Conservation (phyloP, 2,797 vertebrate species). For the Emys orbicularis region DNA sequence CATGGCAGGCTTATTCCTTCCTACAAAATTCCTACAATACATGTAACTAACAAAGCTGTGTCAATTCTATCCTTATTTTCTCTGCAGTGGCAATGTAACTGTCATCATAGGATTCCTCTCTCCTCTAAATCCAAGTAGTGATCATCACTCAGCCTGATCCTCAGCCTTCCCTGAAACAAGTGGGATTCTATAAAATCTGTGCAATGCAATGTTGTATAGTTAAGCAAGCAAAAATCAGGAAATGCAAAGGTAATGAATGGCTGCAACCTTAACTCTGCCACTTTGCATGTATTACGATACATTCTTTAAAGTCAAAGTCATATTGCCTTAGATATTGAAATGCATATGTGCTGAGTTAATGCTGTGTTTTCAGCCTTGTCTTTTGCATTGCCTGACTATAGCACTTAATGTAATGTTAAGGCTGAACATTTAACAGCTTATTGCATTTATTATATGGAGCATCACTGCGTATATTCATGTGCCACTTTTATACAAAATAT, state of each 20-base stretch:
- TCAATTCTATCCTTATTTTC: not conserved
- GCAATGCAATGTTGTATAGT: not conserved
- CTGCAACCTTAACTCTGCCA: not conserved
- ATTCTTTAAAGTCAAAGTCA: not conserved
- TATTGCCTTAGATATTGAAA: not conserved
- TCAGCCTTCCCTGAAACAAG: not conserved
- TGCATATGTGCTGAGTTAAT: rapidly evolving
- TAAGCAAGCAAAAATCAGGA: not conserved
- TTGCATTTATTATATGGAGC: not conserved
- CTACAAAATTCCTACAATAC: not conserved
- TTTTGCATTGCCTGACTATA: not conserved
- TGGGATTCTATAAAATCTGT: not conserved
- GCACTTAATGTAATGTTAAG: not conserved
- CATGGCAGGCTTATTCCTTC: too few species aligned
- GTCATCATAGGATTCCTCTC: not conserved
- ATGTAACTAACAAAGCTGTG: rapidly evolving
- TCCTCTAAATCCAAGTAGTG: not conserved
- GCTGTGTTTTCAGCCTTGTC: not conserved
- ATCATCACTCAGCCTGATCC: not conserved
- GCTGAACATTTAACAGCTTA: not conserved
- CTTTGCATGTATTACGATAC: not conserved
- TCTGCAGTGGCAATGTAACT: not conserved
- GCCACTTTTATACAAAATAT: not conserved
- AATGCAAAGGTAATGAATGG: not conserved
- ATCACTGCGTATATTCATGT: not conserved